Evolutionary conservation across 2,888 invertebrate genomes (phyloP).

Genomic region (Spatulosminthurus flaviceps): DNA sequence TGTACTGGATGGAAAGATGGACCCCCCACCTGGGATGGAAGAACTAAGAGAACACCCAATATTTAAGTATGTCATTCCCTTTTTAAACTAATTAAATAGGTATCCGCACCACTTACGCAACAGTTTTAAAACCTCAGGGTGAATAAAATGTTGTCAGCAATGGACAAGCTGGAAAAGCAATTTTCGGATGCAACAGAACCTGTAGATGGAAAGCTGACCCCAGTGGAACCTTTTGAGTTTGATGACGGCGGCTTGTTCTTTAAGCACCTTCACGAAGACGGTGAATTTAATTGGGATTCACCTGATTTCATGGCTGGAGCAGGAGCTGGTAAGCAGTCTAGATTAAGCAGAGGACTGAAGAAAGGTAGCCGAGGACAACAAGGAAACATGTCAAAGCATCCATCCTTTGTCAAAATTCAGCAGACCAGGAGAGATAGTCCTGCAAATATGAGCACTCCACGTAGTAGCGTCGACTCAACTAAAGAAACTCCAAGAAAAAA

Average conservation of each 20-base stretch:
- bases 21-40: conserved; percentile 23
- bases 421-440: too few species aligned
- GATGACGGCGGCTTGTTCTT: conserved; percentile 10
- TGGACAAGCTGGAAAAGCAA: background rate
- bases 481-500: too few species aligned
- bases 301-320: background rate
- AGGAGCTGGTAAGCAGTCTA: too few species aligned
- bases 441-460: too few species aligned
- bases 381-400: too few species aligned
- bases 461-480: too few species aligned
- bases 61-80: conserved; percentile 16
- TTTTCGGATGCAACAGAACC: background rate
- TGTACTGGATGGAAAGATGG: conserved; percentile 13
- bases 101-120: too few species aligned
- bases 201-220: background rate
- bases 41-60: conserved; percentile 16
- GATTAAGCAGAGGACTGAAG: background rate
- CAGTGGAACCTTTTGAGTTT: conserved; percentile 21
- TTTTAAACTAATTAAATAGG: too few species aligned
- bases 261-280: conserved; percentile 21
- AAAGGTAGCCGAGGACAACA: background rate
- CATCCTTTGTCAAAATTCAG: too few species aligned
- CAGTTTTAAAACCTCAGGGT: background rate
- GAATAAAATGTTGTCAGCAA: conserved; percentile 1
- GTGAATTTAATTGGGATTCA: background rate